Base-by-base conservation (phyloP, 2,797 vertebrate species). In the Sebastes hubbsi region DNA sequence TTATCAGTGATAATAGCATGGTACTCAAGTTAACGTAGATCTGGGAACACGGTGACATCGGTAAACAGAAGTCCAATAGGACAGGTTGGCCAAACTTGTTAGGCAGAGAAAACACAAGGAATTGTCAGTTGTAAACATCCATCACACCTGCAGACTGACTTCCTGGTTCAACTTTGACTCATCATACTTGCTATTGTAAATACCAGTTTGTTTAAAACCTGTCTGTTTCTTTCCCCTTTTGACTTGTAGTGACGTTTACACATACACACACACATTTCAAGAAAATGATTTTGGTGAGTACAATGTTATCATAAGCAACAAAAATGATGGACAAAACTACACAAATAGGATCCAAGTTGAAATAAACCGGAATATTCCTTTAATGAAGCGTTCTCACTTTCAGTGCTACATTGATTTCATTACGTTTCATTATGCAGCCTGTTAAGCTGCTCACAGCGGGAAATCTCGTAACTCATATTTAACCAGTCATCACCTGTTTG, bases 401-500 rank as follows among this genome's bases (percentile, higher is more conserved):
- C 6, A 61, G 10, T 30, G n/a, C 30, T 5, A 36, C 65, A 56
- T n/a, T 29, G 32, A 77, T 61, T 70, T 66, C 29, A 78, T 75
- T 75, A 34, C 5, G 4, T 77, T 70, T 79, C 32, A 73, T 78
- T 52, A 34, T 11, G 18, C 66, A 34, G 34, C 38, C 12, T 60
- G 64, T 75, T 75, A 11, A 32, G 16, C 30, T 30, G 66, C 20
- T 86, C 83, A 67, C 74, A 62, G 78, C 34, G 18, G 59, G 70
- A 42, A 29, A 38, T 29, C 60, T 11, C 18, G 67, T 46, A 65
- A 49, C 30, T 88, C 75, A 77, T 76, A 82, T 72, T 84, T 85
- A 80, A 85, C 63, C 56, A 67, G 73, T 82, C 73, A 87, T 87
- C 82, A 74, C 82, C 72, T 80, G 76, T 77, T 79, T 77, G 46